Base-by-base conservation (phyloP, 2,797 vertebrate genomes). In the Sebastes baramenuke region DNA sequence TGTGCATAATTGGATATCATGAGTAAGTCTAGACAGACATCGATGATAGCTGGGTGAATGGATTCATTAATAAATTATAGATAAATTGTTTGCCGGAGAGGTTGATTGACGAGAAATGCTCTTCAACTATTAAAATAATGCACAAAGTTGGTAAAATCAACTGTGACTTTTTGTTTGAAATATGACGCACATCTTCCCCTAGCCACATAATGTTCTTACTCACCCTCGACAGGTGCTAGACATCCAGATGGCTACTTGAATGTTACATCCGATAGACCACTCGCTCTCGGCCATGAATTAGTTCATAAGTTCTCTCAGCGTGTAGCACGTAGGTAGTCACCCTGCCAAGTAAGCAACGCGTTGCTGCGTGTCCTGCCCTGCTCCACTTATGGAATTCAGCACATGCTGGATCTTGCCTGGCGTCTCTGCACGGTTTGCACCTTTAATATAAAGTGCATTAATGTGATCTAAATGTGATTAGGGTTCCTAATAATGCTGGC, bases 161-260 rank as follows among this genome's bases (percentile, higher is more conserved):
- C 77, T 76, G 56, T 79, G 82, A 84, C 65, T 87, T 79, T 84
- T 84, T 84, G 55, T 86, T 83, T 88, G 67, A 89, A 87, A 88
- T 84, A 78, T 92, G 88, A 90, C 82, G 27, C 89, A 85, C 83
- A 29, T 77, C 77, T 61, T 68, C 76, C 75, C 73, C 54, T 68
- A 54, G 83, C 78, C 75, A 78, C 87, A 88, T 67, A 71, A 75
- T 84, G 69, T 73, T 86, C 82, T 90, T 87, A 87, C 81, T 90
- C 87, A 91, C 80, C 81, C 87, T 72, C 71, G 14, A 72, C 82
- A 88, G 84, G 86, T 89, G 90, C 85, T 85, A 88, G 88, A 89
- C 77, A 77, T 82, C 88, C 87, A 92, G 90, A 91, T 87, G 90
- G 90, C 88, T 71, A 67, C 73, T 86, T 80, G 82, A 88, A 84